Conservation (phyloP, 1,140 invertebrate species). For the Globodera rostochiensis region DNA sequence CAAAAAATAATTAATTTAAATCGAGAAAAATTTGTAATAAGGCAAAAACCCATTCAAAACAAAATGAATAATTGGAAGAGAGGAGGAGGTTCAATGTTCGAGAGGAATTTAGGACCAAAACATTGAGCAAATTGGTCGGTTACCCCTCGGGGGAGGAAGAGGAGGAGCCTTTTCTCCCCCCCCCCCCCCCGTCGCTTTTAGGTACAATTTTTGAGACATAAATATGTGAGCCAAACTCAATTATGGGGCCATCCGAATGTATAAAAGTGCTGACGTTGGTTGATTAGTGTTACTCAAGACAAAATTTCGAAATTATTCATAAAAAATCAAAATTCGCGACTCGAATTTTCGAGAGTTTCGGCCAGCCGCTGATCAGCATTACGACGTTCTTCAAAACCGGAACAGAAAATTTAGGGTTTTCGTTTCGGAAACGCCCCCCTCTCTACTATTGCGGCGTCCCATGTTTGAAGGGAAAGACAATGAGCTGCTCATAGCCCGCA, state of each 20-base stretch:
- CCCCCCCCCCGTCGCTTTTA: no score
- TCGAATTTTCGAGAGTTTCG: background rate
- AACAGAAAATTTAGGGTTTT: background rate
- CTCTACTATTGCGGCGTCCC: background rate
- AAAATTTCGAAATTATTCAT: background rate
- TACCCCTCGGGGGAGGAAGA: background rate
- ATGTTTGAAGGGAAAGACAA: background rate
- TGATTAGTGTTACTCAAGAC: background rate
- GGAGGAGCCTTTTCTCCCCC: background rate
- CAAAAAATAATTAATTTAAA: no score
- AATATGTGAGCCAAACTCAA: slow-evolving; percentile 15
- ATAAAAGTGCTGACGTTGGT: background rate
- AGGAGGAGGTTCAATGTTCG: background rate
- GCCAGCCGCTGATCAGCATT: background rate
- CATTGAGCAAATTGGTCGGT: background rate
- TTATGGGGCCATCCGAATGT: background rate
- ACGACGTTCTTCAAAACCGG: background rate
- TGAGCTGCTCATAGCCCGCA: background rate
- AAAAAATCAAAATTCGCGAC: background rate
- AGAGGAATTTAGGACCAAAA: background rate
- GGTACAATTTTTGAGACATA: background rate
- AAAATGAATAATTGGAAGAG: no score
- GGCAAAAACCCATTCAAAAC: no score
- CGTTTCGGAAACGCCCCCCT: background rate
- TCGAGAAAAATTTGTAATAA: no score